Evolutionary conservation across 2,888 invertebrate species (phyloP).

Genomic region (Scelioninae gen. 1): DNA sequence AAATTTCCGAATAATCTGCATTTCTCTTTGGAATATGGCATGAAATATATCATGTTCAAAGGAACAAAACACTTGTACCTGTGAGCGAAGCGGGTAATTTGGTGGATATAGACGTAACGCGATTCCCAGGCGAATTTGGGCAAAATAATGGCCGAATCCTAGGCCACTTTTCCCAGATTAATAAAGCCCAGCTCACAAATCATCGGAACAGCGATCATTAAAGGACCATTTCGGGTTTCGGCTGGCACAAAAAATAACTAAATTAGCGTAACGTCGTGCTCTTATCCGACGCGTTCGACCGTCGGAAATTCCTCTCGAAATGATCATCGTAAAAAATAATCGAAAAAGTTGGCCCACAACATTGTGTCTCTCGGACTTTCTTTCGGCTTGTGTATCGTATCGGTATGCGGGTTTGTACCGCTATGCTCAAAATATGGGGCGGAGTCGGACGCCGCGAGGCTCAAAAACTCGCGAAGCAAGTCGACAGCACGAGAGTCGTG

Average conservation of each 20-base stretch:
- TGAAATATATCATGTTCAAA: slow-evolving; percentile 14
- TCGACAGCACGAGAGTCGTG: slow-evolving; percentile 45
- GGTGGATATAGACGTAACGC: neutral
- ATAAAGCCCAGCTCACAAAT: slow-evolving; percentile 45
- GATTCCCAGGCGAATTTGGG: slow-evolving; percentile 4
- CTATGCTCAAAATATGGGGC: slow-evolving; percentile 61
- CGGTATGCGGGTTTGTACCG: slow-evolving; percentile 57
- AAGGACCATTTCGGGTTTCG: slow-evolving; percentile 16
- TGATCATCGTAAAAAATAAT: slow-evolving; percentile 61
- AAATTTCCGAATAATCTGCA: slow-evolving; percentile 5
- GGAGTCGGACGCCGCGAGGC: slow-evolving; percentile 64
- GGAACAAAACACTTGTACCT: slow-evolving; percentile 14
- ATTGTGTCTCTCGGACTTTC: slow-evolving; percentile 51
- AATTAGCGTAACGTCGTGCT: slow-evolving; percentile 45
- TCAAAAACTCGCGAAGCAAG: slow-evolving; percentile 60
- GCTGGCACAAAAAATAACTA: slow-evolving; percentile 43
- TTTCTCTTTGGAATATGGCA: neutral
- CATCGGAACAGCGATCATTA: slow-evolving; percentile 40
- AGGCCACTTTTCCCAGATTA: slow-evolving; percentile 31
- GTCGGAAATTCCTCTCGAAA: slow-evolving; percentile 51
- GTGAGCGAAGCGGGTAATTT: slow-evolving; percentile 3
- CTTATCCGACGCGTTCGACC: slow-evolving; percentile 27
- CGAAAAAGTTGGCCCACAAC: slow-evolving; percentile 43
- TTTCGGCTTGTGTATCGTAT: slow-evolving; percentile 29
- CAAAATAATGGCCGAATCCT: slow-evolving; percentile 27